Evolutionary conservation across 92 coral and sea anemone genomes (phyloP).

Genomic region (Heteractis magnifica): DNA sequence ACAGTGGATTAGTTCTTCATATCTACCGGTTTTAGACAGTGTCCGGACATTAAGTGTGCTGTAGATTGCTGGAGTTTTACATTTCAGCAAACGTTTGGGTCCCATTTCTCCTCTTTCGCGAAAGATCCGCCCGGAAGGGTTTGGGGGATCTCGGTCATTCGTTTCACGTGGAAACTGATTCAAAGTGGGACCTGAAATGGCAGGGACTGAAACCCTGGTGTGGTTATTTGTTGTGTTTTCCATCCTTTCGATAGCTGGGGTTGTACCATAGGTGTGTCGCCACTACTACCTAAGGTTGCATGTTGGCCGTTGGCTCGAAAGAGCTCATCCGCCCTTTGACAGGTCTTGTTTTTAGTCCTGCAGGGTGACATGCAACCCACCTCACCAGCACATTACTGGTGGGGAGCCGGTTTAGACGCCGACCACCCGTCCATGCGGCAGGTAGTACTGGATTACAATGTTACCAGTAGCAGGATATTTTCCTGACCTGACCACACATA

Average conservation of each 20-base stretch:
- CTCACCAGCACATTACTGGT: neutral
- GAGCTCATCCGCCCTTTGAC: neutral
- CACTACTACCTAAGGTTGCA: constrained; percentile 28
- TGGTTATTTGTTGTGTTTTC: neutral
- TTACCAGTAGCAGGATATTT: too few relatives aligned
- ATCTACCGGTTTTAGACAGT: constrained; percentile 16
- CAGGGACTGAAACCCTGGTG: constrained; percentile 1
- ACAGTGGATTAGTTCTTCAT: constrained; percentile 20
- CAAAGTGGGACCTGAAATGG: neutral
- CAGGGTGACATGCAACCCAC: constrained; percentile 53
- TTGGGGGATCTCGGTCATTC: neutral
- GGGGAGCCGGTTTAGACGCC: too few relatives aligned
- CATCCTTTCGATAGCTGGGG: constrained; percentile 26
- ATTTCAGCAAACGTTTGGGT: constrained; percentile 8
- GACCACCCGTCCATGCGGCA: neutral
- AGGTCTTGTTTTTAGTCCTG: constrained; percentile 58
- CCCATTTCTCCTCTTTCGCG: constrained; percentile 19
- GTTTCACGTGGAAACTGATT: neutral
- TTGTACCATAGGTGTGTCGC: constrained; percentile 35
- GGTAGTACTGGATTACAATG: neutral
- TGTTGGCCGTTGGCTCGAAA: constrained; percentile 61
- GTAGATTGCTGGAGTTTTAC: constrained; percentile 21
- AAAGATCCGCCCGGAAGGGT: constrained; percentile 16
- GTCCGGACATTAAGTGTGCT: constrained; percentile 39
- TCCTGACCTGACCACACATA: too few relatives aligned